Conservation (phyloP, 2,888 invertebrate species). For the Volucella inflata region DNA sequence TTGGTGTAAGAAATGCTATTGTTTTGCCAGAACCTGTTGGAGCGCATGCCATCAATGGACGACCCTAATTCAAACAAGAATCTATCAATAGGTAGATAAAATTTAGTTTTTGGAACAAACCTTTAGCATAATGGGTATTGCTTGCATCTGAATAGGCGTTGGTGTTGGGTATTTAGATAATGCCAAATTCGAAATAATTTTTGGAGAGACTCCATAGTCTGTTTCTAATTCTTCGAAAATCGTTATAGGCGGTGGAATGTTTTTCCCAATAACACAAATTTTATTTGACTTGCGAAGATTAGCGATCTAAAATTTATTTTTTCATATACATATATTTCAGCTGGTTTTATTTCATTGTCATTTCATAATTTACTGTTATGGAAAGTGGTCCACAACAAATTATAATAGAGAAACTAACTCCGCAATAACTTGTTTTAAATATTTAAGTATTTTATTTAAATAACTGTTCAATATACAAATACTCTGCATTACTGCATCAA, state of each 20-base stretch:
- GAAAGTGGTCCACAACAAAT: too few relatives aligned
- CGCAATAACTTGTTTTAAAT: too few relatives aligned
- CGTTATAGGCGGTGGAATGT: conserved; percentile 90
- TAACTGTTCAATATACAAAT: too few relatives aligned
- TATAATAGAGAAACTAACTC: too few relatives aligned
- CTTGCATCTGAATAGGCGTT: conserved; percentile 96
- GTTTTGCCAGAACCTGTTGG: conserved; percentile 99
- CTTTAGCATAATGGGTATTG: conserved; percentile 93
- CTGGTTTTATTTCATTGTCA: background rate
- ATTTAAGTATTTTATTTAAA: too few relatives aligned
- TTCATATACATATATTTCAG: background rate
- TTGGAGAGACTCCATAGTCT: conserved; percentile 85
- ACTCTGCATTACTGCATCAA: too few relatives aligned
- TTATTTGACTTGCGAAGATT: conserved; percentile 89
- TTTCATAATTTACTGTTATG: too few relatives aligned
- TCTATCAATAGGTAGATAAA: background rate
- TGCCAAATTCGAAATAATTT: conserved; percentile 88
- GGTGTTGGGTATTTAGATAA: conserved; percentile 90
- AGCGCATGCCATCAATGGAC: conserved; percentile 96
- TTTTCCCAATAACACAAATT: conserved; percentile 91
- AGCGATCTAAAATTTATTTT: conserved; percentile 86
- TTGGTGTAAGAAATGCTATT: conserved; percentile 95
- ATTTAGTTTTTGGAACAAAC: conserved; percentile 82
- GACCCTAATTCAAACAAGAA: conserved; percentile 84
- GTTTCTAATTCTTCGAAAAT: conserved; percentile 88